phyloP scores from a whole-genome alignment of 2,113 vertebrate genomes.

The Carassius carassius region DNA sequence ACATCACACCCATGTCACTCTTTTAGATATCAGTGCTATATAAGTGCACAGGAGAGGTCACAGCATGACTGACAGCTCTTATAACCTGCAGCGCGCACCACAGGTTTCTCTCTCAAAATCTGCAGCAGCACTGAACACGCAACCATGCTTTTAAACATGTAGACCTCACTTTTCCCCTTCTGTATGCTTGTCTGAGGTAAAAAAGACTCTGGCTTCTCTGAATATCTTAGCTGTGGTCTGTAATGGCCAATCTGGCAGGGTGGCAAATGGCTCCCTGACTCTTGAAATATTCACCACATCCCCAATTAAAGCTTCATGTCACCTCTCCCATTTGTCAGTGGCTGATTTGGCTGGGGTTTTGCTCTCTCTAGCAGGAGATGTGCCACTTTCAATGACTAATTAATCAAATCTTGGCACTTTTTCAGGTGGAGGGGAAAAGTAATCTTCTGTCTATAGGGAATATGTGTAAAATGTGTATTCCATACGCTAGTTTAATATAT shows the following conservation, averaged over 20 bases:
- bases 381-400: constrained; percentile 53
- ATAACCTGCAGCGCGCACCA: too few species aligned
- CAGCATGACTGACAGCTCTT: too few species aligned
- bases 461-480: constrained; percentile 6
- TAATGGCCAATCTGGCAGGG: constrained; percentile 46
- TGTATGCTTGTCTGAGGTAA: constrained; percentile 8
- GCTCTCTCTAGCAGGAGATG: constrained; percentile 38
- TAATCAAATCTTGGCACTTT: constrained; percentile 59
- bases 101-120: too few species aligned
- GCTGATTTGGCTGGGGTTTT: constrained; percentile 20
- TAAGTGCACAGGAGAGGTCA: too few species aligned
- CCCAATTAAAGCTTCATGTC: constrained; percentile 44
- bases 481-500: constrained; percentile 52
- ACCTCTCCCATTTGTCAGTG: constrained; percentile 52
- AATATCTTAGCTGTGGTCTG: constrained; percentile 1
- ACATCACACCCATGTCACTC: too few species aligned
- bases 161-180: neutral
- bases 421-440: constrained; percentile 49
- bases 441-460: constrained; percentile 51
- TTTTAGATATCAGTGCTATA: too few species aligned
- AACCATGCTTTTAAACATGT: neutral
- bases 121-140: too few species aligned
- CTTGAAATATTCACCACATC: constrained; percentile 54
- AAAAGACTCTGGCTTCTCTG: neutral
- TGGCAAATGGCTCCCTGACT: constrained; percentile 32